phyloP scores from a whole-genome alignment of 1,140 invertebrate genomes.

The Zophobas morio region DNA sequence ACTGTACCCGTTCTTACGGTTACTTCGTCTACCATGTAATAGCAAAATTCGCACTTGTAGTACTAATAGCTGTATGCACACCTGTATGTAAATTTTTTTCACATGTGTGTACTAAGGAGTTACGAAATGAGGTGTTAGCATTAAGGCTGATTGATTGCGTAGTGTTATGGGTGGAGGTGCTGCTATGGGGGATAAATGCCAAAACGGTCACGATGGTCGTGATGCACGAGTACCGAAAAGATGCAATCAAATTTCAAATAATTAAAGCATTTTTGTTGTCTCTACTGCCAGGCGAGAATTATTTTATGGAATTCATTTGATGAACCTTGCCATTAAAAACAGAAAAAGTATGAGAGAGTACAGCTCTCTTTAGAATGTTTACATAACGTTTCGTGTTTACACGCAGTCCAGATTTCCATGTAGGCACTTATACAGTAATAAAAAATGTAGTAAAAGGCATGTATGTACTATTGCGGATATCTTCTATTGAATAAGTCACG shows the following conservation, averaged over 20 bases:
- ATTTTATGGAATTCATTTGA: too few species aligned
- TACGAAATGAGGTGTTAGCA: too few species aligned
- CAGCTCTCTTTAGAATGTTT: background rate
- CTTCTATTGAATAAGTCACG: slow-evolving; percentile 1
- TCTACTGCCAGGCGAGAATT: background rate
- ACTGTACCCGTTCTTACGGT: slow-evolving; percentile 12
- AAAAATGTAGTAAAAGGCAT: background rate
- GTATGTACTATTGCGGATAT: background rate
- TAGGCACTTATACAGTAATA: background rate
- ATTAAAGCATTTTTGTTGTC: background rate
- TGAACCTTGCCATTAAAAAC: too few species aligned
- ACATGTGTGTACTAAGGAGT: too few species aligned
- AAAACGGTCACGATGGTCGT: slow-evolving; percentile 2
- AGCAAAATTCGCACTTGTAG: background rate
- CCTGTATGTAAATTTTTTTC: too few species aligned
- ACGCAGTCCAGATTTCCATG: slow-evolving; percentile 7
- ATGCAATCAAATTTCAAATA: background rate
- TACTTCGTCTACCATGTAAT: background rate
- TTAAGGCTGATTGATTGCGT: background rate
- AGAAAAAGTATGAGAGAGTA: too few species aligned
- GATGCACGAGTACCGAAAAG: background rate
- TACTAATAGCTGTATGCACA: background rate
- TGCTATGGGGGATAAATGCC: background rate
- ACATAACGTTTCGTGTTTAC: slow-evolving; percentile 10
- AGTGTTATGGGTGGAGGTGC: background rate